A percentile compares a stretch with the other conserved stretches of the same genome.
Evolutionary conservation across 2,888 invertebrate species (phyloP).

Genomic region (Neocrepidodera transversa): DNA sequence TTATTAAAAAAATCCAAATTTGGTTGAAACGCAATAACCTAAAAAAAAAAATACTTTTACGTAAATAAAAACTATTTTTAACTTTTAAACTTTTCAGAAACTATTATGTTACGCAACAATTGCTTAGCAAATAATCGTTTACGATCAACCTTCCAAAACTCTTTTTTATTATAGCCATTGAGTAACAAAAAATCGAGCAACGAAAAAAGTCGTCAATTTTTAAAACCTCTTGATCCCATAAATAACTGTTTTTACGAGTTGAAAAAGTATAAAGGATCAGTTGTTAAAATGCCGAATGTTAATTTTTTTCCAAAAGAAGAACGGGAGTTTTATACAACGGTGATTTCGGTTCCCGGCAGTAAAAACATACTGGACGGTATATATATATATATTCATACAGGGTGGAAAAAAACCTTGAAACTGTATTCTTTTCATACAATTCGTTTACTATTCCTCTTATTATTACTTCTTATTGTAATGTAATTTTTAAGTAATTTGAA

Average conservation of each 20-base stretch:
- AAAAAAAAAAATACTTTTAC: no score
- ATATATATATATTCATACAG: no score
- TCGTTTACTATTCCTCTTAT: no score
- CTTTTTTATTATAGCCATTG: slow-evolving; percentile 13
- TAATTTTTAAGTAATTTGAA: no score
- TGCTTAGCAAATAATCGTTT: slow-evolving; percentile 3
- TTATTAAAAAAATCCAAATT: no score
- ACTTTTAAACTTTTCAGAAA: slow-evolving; percentile 5
- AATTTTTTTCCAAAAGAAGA: neutral
- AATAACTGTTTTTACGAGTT: slow-evolving; percentile 26
- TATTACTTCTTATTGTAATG: no score
- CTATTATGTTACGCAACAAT: slow-evolving; percentile 2
- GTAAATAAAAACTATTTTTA: no score
- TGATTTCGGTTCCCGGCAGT: neutral
- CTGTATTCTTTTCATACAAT: no score
- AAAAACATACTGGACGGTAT: neutral
- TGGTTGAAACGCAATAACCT: no score
- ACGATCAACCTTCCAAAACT: neutral
- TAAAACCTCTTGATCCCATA: slow-evolving; percentile 13
- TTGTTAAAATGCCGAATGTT: neutral
- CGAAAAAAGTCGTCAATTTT: slow-evolving; percentile 11
- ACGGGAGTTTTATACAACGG: neutral
- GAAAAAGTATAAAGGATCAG: slow-evolving; percentile 3
- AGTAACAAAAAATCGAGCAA: slow-evolving; percentile 20
- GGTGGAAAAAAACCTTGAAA: no score